Evolutionary conservation across 2,113 vertebrate genomes (phyloP), one percentile per base, ranked within the genome.

Genomic region (Atractosteus spatula): DNA sequence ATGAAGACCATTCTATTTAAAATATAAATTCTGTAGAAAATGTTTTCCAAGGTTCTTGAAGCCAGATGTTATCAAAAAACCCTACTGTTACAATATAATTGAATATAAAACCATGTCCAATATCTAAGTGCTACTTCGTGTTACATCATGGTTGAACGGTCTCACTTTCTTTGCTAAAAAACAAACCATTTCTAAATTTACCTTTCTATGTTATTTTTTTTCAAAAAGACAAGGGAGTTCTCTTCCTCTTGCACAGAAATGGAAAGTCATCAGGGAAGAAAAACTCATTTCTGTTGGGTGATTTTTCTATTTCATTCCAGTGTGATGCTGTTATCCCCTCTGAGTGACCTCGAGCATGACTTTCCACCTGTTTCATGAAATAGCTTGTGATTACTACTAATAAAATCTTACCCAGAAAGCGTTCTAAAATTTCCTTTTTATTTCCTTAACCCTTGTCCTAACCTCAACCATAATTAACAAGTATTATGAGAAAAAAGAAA

Each of bases 401-500:
- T 81, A 83, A 85, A 83, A 84, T 71, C 71, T 51, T 66, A 55
- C 56, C 56, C 63, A 71, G 41, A 76, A 77, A 63, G 59, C 41
- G 57, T 57, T 70, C 75, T 82, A 80, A n/a, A 69, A 78, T 86
- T 85, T 84, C 78, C 64, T 55, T 42, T 81, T 79, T 86, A 83
- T 89, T 90, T 85, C 76, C 71, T 84, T 89, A 91, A 90, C 87
- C 87, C 70, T 63, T 68, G 61, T 84, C 76, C 78, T 82, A 79
- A 85, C 62, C 81, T 73, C 59, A 71, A 66, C 66, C 51, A 54
- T 87, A 85, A 91, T 89, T 86, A 90, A 87, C 85, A 85, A 83
- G 85, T 83, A 81, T 63, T 83, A 82, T 81, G 80, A 87, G 80
- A 83, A 83, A 88, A 87, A 78, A 74, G 83, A 84, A 91, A 89